Base-by-base conservation (phyloP, 2,113 vertebrate species). In the Tursiops truncatus region DNA sequence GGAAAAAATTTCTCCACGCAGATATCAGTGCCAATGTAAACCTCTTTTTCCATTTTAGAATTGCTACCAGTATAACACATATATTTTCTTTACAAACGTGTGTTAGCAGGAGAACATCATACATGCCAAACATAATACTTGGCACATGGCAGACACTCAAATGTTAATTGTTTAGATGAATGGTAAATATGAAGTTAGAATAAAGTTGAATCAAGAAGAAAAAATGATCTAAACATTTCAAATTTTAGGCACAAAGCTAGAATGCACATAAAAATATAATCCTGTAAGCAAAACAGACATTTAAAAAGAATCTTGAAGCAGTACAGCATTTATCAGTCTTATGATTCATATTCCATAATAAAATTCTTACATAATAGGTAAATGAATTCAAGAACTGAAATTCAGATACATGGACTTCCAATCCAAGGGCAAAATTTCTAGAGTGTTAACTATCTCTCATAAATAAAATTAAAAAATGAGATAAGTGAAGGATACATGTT, bases 201-300 rank as follows among this genome's bases (percentile, higher is more conserved):
- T 63, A 86, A 96, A 92, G 33, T 1, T 74, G 26, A 95, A 94
- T 70, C n/a, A 94, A 87, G 76, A 86, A 60, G 33, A 36, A 56
- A 56, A 90, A 89, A 56, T 18, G 5, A 76, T 73, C 3, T 41
- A 84, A 95, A 70, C 15, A 82, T 68, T 28, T 83, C 13, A 65
- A 87, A 95, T 76, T 97, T 96, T 93, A 88, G 47, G 77, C 10
- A 47, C 33, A 33, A 91, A 90, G 36, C 65, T 92, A 92, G 70
- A 94, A 85, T 36, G 6, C 26, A 92, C 6, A 79, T n/a, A 73
- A 38, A 77, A 85, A 91, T 77, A 89, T 47, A 77, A 86, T 62
- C 67, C 23, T 9, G 8, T 70, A 80, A 38, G 21, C 10, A 94
- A 83, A 93, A 60, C 23, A 94, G 33, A 74, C 23, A 67, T 74